A percentile compares a stretch with the other conserved stretches of the same genome.
Conservation (phyloP, 2,113 vertebrate species). For the Alectura lathami region DNA sequence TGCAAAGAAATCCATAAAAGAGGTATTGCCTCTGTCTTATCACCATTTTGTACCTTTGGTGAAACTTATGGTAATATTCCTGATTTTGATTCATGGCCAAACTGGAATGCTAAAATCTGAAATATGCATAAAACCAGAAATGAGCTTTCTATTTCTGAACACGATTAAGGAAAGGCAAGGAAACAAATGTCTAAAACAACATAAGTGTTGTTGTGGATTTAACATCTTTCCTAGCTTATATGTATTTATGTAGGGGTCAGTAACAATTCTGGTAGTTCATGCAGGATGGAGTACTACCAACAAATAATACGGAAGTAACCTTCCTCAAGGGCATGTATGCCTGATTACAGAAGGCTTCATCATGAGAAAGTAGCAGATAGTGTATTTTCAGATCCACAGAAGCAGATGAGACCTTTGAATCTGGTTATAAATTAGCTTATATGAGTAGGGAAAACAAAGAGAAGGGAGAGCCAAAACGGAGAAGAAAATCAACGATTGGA, state of each 20-base stretch:
- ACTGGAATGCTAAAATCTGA: not conserved
- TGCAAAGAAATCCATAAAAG: not conserved
- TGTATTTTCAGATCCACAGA: not conserved
- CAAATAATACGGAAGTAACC: not conserved
- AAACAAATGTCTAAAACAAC: not conserved
- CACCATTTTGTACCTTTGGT: not conserved
- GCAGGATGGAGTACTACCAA: not conserved
- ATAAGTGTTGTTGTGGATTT: not conserved
- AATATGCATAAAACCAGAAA: not conserved
- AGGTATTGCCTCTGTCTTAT: not conserved
- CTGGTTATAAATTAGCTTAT: not conserved
- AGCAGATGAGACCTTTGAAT: not conserved
- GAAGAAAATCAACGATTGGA: not conserved
- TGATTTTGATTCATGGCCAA: not conserved
- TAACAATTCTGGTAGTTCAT: not conserved
- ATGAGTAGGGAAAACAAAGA: not conserved
- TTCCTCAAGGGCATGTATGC: not conserved
- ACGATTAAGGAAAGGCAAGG: not conserved
- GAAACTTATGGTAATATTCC: not conserved
- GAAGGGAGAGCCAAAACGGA: not conserved
- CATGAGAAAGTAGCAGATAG: not conserved
- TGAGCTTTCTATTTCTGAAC: not conserved
- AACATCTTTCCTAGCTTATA: not conserved
- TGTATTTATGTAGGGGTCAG: not conserved
- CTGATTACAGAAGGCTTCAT: not conserved